Conservation (phyloP, 2,888 invertebrate genomes). For the Acanthococcus lagerstroemiae region DNA sequence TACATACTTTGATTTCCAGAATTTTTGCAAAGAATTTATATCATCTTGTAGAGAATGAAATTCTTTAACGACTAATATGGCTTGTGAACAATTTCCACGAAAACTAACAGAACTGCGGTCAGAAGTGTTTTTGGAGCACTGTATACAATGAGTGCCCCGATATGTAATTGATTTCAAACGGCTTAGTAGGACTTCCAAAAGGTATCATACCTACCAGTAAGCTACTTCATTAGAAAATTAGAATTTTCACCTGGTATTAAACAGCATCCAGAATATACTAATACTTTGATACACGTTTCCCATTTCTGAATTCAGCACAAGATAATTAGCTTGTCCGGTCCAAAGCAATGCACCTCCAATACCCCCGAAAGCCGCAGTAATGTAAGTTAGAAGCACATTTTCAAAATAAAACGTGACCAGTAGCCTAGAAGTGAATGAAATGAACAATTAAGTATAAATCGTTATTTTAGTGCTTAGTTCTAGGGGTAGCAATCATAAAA, state of each 20-base stretch:
- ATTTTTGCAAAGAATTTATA: no score
- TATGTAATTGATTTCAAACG: no score
- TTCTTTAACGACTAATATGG: no score
- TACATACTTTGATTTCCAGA: no score
- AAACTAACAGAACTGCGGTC: no score
- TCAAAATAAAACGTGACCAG: slow-evolving; percentile 35
- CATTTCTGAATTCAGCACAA: slow-evolving; percentile 77
- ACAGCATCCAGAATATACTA: slow-evolving; percentile 91
- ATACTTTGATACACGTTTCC: slow-evolving; percentile 84
- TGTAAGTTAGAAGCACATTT: slow-evolving; percentile 7
- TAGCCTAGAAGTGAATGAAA: not conserved
- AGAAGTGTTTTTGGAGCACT: no score
- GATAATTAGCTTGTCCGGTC: slow-evolving; percentile 87
- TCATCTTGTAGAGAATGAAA: no score
- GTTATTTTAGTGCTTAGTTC: not conserved
- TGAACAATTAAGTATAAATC: not conserved
- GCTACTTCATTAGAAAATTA: no score
- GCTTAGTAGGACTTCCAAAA: no score
- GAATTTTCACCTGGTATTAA: slow-evolving; percentile 67
- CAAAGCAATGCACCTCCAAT: slow-evolving; percentile 86
- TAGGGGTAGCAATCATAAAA: not conserved
- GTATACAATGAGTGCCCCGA: no score
- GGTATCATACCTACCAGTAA: no score
- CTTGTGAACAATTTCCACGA: not conserved
- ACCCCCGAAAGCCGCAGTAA: slow-evolving; percentile 61